These are phyloP conservation scores for Aurelia aurita complex sp. Pacific DNA, from an alignment of 30 jellyfish, hydroid and myxozoan species.

Conservation along the genomic window DNA sequence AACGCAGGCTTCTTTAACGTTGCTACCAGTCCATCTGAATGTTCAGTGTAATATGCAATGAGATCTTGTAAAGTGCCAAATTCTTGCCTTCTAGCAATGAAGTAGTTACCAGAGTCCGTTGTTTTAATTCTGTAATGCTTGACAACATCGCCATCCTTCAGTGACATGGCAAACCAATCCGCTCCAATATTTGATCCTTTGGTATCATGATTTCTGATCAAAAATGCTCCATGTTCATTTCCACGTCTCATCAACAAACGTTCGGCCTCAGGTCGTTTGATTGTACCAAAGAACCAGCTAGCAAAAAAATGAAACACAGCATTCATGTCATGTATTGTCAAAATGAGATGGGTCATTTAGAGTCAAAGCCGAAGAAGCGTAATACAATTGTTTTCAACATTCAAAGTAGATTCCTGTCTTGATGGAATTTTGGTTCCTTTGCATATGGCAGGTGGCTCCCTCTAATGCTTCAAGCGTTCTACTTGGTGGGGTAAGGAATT, in stretches of 20 bases:
- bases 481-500: too few species aligned
- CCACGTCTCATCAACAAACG: slow-evolving; percentile 65
- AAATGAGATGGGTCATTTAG: too few species aligned
- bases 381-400: too few species aligned
- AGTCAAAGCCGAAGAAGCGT: too few species aligned
- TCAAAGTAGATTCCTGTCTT: too few species aligned
- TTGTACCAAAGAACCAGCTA: slow-evolving; percentile 96
- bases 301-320: background rate
- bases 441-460: too few species aligned
- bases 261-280: slow-evolving; percentile 91
- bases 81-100: slow-evolving; percentile 89
- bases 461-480: too few species aligned
- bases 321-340: too few species aligned
- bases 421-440: too few species aligned
- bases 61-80: slow-evolving; percentile 76
- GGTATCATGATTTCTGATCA: slow-evolving; percentile 86
- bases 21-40: slow-evolving; percentile 77
- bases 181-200: slow-evolving; percentile 57
- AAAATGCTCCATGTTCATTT: slow-evolving; percentile 87
- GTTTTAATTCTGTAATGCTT: slow-evolving; percentile 90
- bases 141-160: slow-evolving; percentile 85
- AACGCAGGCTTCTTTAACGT: slow-evolving; percentile 26
- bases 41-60: slow-evolving; percentile 53
- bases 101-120: slow-evolving; percentile 85
- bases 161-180: slow-evolving; percentile 90